Evolutionary conservation across 2,113 vertebrate genomes (phyloP), one percentile per base, ranked within the genome.

Genomic region (Heterocephalus glaber): DNA sequence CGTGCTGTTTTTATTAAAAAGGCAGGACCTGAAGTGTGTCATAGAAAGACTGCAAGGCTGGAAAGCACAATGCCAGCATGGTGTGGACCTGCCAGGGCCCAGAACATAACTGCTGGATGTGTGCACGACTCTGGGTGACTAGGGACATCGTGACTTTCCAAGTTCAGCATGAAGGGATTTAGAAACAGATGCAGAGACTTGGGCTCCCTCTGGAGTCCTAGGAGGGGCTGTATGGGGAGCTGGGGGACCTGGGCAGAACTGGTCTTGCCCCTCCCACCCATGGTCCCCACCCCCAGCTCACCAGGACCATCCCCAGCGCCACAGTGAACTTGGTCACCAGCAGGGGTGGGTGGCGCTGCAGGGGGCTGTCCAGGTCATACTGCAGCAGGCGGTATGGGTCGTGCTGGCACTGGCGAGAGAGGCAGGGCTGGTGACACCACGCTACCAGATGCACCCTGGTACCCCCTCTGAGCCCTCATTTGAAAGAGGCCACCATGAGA

Each of bases 341-440:
- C 84, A 98, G 96, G 19, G 90, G 93, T 0, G 77, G 98, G 7
- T 60, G 56, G 85, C 81, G 38, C 92, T 97, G 97, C 80, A 97
- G 80, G n/a, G 97, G 86, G 41, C 90, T 66, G 38, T 98, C 86
- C 81, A 98, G 93, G 70, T 98, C 97, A 12, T 98, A 98, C 26
- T 28, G 82, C 38, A 98, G 94, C 24, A 98, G 97, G 66, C 98
- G 97, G 90, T 96, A 98, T 33, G 97, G 95, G 86, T 98, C 98
- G 2, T 70, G 97, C 38, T 3, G 93, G 95, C 98, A 96, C 98
- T 98, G 92, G 22, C 79, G 41, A 52, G 83, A 81, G 13, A 77
- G 9, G 35, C 17, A 13, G 28, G 11, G 70, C 70, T 52, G 0
- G 11, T 94, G 54, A 56, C 14, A 12, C 56, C 54, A 0, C 1